phyloP scores from a whole-genome alignment of 2,888 invertebrate genomes.

The Aspidapion aeneum region DNA sequence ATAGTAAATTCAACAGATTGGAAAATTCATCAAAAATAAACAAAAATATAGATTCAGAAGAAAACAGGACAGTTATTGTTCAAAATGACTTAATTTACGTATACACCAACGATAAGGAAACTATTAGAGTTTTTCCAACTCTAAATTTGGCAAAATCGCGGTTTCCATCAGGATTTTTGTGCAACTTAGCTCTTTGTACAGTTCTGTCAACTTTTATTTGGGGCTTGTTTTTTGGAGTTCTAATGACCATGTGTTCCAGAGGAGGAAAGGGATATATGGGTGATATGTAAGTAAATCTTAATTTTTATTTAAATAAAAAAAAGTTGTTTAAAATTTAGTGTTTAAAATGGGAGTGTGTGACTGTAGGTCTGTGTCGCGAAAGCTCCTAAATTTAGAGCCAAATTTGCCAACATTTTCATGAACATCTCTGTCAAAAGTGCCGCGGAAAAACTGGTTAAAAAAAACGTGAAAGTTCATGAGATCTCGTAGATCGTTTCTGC shows the following conservation, averaged over 20 bases:
- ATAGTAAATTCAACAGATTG: not conserved
- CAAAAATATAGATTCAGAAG: not conserved
- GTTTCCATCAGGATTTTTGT: constrained; percentile 28
- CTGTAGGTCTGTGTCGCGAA: too few species aligned
- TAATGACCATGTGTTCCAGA: constrained; percentile 34
- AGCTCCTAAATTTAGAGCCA: too few species aligned
- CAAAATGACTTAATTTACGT: constrained; percentile 16
- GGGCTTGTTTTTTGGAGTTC: constrained; percentile 30
- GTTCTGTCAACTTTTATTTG: constrained; percentile 34
- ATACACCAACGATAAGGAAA: constrained; percentile 10
- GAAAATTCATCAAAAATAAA: not conserved
- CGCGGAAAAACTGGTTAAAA: too few species aligned
- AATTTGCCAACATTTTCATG: too few species aligned
- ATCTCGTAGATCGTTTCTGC: too few species aligned
- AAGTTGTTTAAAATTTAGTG: too few species aligned
- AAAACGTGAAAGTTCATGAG: too few species aligned
- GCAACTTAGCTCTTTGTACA: constrained; percentile 33
- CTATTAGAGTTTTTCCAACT: constrained; percentile 13
- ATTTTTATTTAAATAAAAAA: not conserved
- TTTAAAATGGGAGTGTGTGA: too few species aligned
- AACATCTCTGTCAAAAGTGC: too few species aligned
- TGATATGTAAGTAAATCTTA: constrained; percentile 31
- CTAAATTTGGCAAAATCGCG: constrained; percentile 21
- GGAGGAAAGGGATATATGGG: constrained; percentile 31
- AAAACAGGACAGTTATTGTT: constrained; percentile 11